These are phyloP conservation scores for Scophthalmus maximus DNA, from an alignment of 2,113 vertebrate genomes.

Conservation along the genomic window DNA sequence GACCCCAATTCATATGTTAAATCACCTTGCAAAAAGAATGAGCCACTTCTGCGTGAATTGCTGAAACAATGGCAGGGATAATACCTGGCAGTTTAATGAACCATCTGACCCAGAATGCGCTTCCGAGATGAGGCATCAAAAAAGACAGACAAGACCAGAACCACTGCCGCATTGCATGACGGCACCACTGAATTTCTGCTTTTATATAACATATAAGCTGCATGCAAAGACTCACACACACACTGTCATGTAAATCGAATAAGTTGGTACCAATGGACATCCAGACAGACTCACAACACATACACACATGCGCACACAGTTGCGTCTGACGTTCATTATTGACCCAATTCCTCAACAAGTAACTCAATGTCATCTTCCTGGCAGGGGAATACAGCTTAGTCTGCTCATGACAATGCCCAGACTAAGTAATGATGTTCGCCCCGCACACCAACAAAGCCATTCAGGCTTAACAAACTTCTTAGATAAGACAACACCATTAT, in stretches of 20 bases:
- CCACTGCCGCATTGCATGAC: neutral
- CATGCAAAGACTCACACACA: neutral
- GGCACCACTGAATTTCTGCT: neutral
- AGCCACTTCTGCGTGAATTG: slow-evolving; percentile 50
- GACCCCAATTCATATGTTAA: slow-evolving; percentile 64
- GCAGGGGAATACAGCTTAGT: slow-evolving; percentile 74
- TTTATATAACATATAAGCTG: neutral
- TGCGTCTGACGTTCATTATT: slow-evolving; percentile 54
- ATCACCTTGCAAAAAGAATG: slow-evolving; percentile 56
- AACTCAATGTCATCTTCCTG: slow-evolving; percentile 74
- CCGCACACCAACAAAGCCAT: slow-evolving; percentile 66
- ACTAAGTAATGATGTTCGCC: slow-evolving; percentile 75
- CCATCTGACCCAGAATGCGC: slow-evolving; percentile 55
- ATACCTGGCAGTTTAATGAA: slow-evolving; percentile 42
- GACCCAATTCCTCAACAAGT: slow-evolving; percentile 74
- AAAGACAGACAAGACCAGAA: slow-evolving; percentile 1
- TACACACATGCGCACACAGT: slow-evolving; percentile 11
- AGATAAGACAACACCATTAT: slow-evolving; percentile 60
- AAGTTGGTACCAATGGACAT: slow-evolving; percentile 5
- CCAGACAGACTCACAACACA: slow-evolving; percentile 7
- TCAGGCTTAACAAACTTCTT: slow-evolving; percentile 57
- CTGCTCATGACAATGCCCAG: slow-evolving; percentile 68
- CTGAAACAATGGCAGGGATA: slow-evolving; percentile 49
- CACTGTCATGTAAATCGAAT: slow-evolving; percentile 13
- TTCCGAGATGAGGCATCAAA: slow-evolving; percentile 20